Base-by-base conservation (phyloP, 1,140 invertebrate genomes). In the Theocolax elegans region DNA sequence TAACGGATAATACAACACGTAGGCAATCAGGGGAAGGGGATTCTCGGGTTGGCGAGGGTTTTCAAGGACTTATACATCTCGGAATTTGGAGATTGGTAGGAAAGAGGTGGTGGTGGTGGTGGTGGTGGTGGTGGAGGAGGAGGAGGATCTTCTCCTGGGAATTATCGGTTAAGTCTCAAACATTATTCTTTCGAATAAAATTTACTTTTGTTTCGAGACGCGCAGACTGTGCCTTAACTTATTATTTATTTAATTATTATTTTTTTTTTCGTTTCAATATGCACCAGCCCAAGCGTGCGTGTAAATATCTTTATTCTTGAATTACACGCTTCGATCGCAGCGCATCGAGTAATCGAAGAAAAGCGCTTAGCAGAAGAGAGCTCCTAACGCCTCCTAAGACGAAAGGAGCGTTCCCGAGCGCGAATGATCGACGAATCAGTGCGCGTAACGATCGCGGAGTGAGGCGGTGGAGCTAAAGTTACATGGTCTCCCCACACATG, bases 401-500 rank as follows among this genome's bases (percentile, higher is more conserved):
- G n/a, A n/a, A n/a, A n/a, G n/a, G n/a, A n/a, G n/a, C n/a, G n/a
- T n/a, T n/a, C n/a, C n/a, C n/a, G n/a, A n/a, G n/a, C n/a, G n/a
- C n/a, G n/a, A n/a, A n/a, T n/a, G n/a, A 15, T 49, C 17, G 29
- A 49, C 42, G 29, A 65, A n/a, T 71, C 51, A 51, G 56, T 21
- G 48, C 62, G 46, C 62, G 69, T 68, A 72, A 42, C 75, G 74
- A 75, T 80, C 75, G 74, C 74, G 75, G 75, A 79, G 82, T 83
- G 83, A 84, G 62, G 81, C 83, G 83, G 81, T 78, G 81, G 82
- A 86, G 84, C 81, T 86, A 81, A 81, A 78, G 76, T 78, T 85
- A 86, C 84, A 86, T 86, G 84, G 84, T 86, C 84, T 86, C 84
- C 84, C 84, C 84, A 85, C 84, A 86, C 82, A 83, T 84, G 82